These are phyloP conservation scores for Dinocampus coccinellae DNA, from an alignment of 2,888 invertebrate genomes.

Conservation along the genomic window DNA sequence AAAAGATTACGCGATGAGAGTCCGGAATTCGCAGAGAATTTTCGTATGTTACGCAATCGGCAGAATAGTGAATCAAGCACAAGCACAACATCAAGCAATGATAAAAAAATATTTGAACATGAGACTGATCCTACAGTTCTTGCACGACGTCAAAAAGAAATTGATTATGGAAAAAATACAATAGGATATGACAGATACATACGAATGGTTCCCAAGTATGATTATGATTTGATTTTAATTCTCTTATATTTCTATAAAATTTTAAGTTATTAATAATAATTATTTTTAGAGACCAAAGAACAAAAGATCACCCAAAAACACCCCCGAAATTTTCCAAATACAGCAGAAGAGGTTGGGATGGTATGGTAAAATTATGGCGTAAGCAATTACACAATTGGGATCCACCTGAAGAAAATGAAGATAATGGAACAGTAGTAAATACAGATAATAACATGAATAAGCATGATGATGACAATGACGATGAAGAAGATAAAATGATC, in stretches of 20 bases:
- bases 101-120: conserved; percentile 63
- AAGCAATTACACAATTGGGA: conserved; percentile 87
- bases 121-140: conserved; percentile 83
- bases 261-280: background rate
- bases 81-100: conserved; percentile 55
- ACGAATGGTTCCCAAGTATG: conserved; percentile 79
- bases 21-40: conserved; percentile 41
- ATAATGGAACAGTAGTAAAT: conserved; percentile 12
- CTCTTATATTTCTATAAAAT: background rate
- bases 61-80: conserved; percentile 60
- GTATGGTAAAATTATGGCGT: conserved; percentile 88
- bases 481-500: conserved; percentile 6
- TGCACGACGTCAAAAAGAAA: conserved; percentile 88
- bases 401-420: conserved; percentile 63
- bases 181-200: conserved; percentile 85
- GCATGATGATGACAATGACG: background rate
- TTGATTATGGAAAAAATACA: conserved; percentile 96
- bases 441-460: background rate
- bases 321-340: conserved; percentile 90
- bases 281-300: conserved; percentile 73
- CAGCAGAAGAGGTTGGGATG: conserved; percentile 94
- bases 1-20: conserved; percentile 56
- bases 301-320: conserved; percentile 85
- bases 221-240: conserved; percentile 43
- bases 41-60: conserved; percentile 56